Base-by-base conservation (phyloP, 2,888 invertebrate genomes). In the Troides helena region DNA sequence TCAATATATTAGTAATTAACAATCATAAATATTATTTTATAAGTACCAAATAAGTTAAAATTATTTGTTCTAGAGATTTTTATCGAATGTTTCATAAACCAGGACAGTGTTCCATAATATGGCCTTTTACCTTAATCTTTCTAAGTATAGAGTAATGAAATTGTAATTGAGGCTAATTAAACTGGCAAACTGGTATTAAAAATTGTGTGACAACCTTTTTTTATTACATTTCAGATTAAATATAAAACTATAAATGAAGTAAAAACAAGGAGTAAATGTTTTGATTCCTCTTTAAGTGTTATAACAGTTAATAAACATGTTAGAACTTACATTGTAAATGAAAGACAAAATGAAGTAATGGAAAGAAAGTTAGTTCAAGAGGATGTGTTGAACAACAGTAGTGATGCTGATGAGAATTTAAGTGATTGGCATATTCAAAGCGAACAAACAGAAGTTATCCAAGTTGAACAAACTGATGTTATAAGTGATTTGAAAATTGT, bases 221-320 rank as follows among this genome's bases (percentile, higher is more conserved):
- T 62, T 61, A 18, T 57, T n/a, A 36, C 71, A 79, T 75, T 73
- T 21, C 67, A 76, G 75, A 70, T 76, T 23, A 73, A 72, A 1
- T 83, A 84, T 57, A 81, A 86, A 77, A 68, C 77, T 5, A 72
- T 87, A n/a, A 80, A 83, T 71, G 82, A 82, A 73, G 67, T 85
- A n/a, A 79, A 85, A 39, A 75, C 77, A 50, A 70, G 72, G 12
- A 75, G 72, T 1, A 71, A 75, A 59, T 74, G 80, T 30, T 77
- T 84, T 0, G 67, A 72, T 21, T 82, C 86, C 5, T 71, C 76
- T 1, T 56, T 85, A 62, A 73, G 78, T 57, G 74, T 80, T 43
- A 72, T 81, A 3, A 76, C 71, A 0, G 70, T 76, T 0, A 78
- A 75, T 0, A 73, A 81, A 14, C 74, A 74, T 65, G 77, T 81